Base-by-base conservation (phyloP, 2,113 vertebrate genomes). In the Monopterus albus region DNA sequence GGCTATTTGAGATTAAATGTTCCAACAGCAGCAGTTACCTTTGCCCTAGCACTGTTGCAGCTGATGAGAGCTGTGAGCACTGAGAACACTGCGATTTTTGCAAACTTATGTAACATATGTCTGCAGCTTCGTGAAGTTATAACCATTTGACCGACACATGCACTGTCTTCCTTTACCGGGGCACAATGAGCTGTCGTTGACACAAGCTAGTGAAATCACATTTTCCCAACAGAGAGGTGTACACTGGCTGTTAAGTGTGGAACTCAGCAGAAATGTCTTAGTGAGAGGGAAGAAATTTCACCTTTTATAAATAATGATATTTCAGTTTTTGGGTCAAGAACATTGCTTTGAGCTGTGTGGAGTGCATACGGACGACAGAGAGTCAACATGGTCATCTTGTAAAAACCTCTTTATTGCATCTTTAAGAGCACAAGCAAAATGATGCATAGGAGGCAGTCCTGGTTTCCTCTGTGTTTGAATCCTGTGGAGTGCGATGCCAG, bases 391-490 rank as follows among this genome's bases (percentile, higher is more conserved):
- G 23, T 29, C 7, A 31, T 15, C 26, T 21, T 17, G 33, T 13
- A 31, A 11, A 45, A 29, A 20, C 5, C 9, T 29, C 8, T 12
- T 61, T 17, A 47, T 14, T 49, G 35, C 28, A 9, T 45, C 43
- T 33, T 13, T 11, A 31, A 14, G 28, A 36, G 26, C 12, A 20
- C 17, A 4, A 23, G 20, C n/a, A 21, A 7, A 62, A 35, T n/a
- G 6, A 17, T 7, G 6, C 4, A 11, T 14, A 35, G 40, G 51
- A 64, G 59, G 40, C 29, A 38, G 3, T 60, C 45, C 38, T 15
- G 25, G 36, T 50, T 56, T 71, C 49, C 66, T 59, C 33, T 33
- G 51, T 47, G 46, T 75, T 58, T 59, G 38, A 43, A n/a, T n/a
- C 13, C 15, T 2, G 31, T 29, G 47, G 70, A 52, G 51, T 46